Evolutionary conservation across 2,113 vertebrate species (phyloP).

Genomic region (Typhlomys cinereus): DNA sequence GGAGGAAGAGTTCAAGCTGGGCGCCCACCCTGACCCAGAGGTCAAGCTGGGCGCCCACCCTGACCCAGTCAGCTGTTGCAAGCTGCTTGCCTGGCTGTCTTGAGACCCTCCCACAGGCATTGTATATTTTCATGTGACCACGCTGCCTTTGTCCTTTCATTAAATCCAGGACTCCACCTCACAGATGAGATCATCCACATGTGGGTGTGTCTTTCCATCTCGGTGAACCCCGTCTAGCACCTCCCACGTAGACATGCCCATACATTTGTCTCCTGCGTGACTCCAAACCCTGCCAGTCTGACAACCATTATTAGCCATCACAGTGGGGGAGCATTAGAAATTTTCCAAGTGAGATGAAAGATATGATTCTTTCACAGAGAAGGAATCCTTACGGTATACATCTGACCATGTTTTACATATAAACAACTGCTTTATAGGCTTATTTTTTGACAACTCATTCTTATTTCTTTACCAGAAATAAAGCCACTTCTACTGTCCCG

Average conservation of each 20-base stretch:
- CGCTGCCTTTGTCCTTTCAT: no score
- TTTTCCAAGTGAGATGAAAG: neutral
- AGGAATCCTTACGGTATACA: neutral
- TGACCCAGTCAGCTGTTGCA: fast-evolving
- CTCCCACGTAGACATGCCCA: no score
- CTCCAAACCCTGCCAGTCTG: neutral
- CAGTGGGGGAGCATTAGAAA: neutral
- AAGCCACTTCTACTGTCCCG: neutral
- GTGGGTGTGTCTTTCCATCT: no score
- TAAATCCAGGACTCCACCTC: no score
- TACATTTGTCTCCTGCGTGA: neutral
- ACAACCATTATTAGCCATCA: neutral
- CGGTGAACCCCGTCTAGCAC: no score
- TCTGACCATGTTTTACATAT: neutral
- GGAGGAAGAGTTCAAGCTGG: neutral
- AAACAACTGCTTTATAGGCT: neutral
- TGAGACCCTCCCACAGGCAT: neutral
- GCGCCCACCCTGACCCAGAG: fast-evolving
- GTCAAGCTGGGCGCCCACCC: fast-evolving
- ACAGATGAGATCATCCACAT: no score
- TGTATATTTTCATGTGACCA: no score
- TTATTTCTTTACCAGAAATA: neutral
- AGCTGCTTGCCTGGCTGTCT: neutral
- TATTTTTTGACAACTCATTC: neutral
- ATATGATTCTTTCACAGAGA: neutral